These are phyloP conservation scores for Chiloscyllium plagiosum DNA, from an alignment of 2,113 vertebrate genomes.

Conservation along the genomic window DNA sequence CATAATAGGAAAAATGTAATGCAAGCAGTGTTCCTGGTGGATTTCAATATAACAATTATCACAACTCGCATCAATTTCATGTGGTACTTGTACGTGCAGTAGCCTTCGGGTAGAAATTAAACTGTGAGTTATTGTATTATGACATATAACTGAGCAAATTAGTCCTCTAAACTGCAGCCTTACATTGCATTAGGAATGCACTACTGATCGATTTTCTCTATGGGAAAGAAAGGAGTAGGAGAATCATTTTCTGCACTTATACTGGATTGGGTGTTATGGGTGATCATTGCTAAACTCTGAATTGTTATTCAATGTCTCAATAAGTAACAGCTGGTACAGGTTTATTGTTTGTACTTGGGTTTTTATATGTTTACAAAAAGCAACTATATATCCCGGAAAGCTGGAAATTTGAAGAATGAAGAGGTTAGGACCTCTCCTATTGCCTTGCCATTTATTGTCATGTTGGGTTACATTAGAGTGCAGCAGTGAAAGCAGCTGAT, in stretches of 20 bases:
- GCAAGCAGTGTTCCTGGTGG: not conserved
- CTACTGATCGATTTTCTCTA: not conserved
- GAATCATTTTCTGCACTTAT: not conserved
- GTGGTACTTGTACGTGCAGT: not conserved
- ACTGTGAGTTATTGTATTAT: not conserved
- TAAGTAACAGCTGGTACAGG: not conserved
- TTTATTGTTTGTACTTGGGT: not conserved
- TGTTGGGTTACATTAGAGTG: not conserved
- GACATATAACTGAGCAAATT: not conserved
- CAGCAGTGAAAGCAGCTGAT: not conserved
- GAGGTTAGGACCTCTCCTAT: not conserved
- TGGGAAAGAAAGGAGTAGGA: not conserved
- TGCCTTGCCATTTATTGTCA: not conserved
- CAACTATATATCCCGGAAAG: not conserved
- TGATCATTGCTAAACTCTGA: not conserved
- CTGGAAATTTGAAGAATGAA: not conserved
- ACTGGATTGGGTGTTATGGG: not conserved
- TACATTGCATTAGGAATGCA: not conserved
- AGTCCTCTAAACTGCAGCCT: not conserved
- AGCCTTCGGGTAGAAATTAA: not conserved
- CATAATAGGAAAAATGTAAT: not conserved
- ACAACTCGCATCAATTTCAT: not conserved
- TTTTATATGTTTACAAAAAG: not conserved
- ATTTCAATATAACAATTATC: not conserved
- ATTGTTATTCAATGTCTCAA: not conserved